These are phyloP conservation scores for Phengaris arion DNA, from an alignment of 2,888 invertebrate genomes.

Conservation along the genomic window DNA sequence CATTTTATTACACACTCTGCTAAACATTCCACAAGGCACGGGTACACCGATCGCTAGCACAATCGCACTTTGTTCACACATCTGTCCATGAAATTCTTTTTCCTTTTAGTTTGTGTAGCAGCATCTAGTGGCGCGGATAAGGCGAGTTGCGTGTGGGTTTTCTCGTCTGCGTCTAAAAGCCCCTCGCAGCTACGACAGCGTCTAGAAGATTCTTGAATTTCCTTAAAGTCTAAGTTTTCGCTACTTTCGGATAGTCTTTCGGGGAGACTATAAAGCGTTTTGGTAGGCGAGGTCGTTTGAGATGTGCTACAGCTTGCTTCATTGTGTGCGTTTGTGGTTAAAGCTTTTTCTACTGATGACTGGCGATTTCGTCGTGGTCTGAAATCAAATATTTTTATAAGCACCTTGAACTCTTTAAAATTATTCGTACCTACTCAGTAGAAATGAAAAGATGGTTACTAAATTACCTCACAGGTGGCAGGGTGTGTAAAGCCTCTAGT, in stretches of 20 bases:
- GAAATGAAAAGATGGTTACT: too few relatives aligned
- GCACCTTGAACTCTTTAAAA: neutral
- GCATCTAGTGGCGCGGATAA: slow-evolving; percentile 80
- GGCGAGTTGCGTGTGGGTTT: slow-evolving; percentile 77
- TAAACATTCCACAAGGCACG: slow-evolving; percentile 43
- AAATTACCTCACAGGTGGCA: slow-evolving; percentile 68
- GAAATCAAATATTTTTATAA: slow-evolving; percentile 34
- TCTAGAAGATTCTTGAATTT: slow-evolving; percentile 60
- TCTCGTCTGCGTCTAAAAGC: slow-evolving; percentile 76
- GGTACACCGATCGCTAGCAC: slow-evolving; percentile 75
- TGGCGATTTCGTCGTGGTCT: slow-evolving; percentile 73
- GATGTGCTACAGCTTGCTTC: slow-evolving; percentile 63
- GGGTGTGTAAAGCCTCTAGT: slow-evolving; percentile 86
- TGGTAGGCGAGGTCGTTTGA: slow-evolving; percentile 67
- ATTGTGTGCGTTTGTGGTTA: slow-evolving; percentile 61
- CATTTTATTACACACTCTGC: slow-evolving; percentile 68
- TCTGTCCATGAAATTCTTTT: slow-evolving; percentile 91
- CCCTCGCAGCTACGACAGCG: slow-evolving; percentile 82
- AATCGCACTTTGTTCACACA: slow-evolving; percentile 91
- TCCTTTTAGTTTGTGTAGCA: slow-evolving; percentile 81
- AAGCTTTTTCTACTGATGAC: slow-evolving; percentile 66
- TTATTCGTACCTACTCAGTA: too few relatives aligned
- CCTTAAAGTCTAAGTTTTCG: slow-evolving; percentile 58
- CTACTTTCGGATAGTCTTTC: slow-evolving; percentile 69
- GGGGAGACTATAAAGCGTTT: slow-evolving; percentile 66